Percentiles rank a stretch among this genome's conserved stretches.
Conservation (phyloP, 2,888 invertebrate genomes). For the Schrankia costaestrigalis region DNA sequence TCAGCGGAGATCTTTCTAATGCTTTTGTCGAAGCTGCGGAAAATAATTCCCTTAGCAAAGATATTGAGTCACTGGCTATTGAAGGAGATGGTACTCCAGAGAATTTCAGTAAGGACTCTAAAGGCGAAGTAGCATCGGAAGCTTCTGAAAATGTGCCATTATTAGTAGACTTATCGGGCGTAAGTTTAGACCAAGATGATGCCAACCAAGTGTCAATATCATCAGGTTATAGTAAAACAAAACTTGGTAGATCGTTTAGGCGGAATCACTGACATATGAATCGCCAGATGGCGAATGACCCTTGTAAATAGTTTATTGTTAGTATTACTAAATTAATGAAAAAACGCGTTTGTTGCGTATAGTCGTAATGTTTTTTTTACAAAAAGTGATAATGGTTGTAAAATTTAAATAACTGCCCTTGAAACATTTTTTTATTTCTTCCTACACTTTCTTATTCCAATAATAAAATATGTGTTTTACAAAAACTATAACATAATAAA, state of each 20-base stretch:
- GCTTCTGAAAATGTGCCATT: constrained; percentile 78
- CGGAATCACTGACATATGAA: constrained; percentile 55
- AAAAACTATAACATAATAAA: too few relatives aligned
- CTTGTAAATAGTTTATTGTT: constrained; percentile 76
- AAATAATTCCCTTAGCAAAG: constrained; percentile 87
- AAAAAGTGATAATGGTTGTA: constrained; percentile 77
- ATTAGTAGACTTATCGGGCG: constrained; percentile 71
- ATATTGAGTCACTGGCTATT: constrained; percentile 80
- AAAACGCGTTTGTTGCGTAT: constrained; percentile 62
- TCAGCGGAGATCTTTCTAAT: constrained; percentile 89
- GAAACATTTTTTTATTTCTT: constrained; percentile 29
- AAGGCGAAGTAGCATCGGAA: constrained; percentile 53
- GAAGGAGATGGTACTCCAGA: constrained; percentile 74
- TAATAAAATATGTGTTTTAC: too few relatives aligned
- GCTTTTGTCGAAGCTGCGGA: constrained; percentile 94
- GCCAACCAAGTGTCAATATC: constrained; percentile 70
- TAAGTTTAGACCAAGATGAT: constrained; percentile 61
- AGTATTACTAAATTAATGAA: constrained; percentile 78
- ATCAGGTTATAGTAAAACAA: constrained; percentile 78
- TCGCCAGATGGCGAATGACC: constrained; percentile 44
- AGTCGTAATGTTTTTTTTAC: constrained; percentile 62
- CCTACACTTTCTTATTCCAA: background rate
- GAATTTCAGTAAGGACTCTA: constrained; percentile 51
- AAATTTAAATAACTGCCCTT: constrained; percentile 68
- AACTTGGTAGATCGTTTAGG: constrained; percentile 71